A percentile compares a stretch with the other conserved stretches of the same genome.
Evolutionary conservation across 2,113 vertebrate genomes (phyloP).

Genomic region (Anhinga anhinga): DNA sequence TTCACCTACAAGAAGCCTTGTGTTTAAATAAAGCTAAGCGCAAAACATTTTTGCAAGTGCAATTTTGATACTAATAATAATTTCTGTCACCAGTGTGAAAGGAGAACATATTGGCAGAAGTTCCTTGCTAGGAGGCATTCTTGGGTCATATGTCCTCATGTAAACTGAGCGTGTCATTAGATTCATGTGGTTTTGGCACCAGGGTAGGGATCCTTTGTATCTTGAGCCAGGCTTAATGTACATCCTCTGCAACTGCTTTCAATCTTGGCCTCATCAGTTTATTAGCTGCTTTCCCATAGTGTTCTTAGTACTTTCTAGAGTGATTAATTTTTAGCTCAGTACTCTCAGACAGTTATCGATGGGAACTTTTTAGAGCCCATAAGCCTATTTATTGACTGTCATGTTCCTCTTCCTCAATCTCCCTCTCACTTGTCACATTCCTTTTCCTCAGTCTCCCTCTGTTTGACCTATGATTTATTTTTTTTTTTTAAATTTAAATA

Average conservation of each 20-base stretch:
- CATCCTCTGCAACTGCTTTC: not conserved
- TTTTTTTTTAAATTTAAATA: not conserved
- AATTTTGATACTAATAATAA: not conserved
- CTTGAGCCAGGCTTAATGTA: not conserved
- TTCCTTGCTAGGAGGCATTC: not conserved
- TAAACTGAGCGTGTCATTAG: not conserved
- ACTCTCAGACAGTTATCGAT: not conserved
- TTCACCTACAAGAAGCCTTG: not conserved
- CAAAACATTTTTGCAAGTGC: not conserved
- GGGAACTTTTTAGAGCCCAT: not conserved
- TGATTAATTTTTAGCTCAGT: not conserved
- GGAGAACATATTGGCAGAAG: not conserved
- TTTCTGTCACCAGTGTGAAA: not conserved
- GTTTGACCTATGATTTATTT: not conserved
- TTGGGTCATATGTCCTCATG: not conserved
- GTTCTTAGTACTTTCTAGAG: not conserved
- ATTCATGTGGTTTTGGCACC: not conserved
- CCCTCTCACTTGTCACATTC: not conserved
- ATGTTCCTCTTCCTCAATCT: not conserved
- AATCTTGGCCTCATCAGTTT: not conserved
- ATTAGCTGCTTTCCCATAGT: not conserved
- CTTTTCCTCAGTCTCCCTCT: not conserved
- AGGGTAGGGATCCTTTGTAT: not conserved
- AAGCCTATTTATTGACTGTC: not conserved
- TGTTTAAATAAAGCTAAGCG: not conserved